Percentiles rank a stretch among this genome's conserved stretches.
Conservation (phyloP, 2,888 invertebrate species). For the Frankliniella intonsa region DNA sequence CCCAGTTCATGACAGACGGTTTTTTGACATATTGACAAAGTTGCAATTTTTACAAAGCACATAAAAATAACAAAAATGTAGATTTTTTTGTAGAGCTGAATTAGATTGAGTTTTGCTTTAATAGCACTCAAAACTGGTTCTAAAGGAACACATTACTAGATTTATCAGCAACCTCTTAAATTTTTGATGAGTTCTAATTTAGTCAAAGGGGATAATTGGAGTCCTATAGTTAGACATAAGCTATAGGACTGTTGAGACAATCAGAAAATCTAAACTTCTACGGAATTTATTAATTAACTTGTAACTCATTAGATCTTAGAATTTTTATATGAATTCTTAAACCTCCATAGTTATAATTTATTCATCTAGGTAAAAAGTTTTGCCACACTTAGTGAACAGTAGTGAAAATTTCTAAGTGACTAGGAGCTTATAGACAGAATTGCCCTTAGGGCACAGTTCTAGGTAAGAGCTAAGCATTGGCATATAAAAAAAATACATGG, state of each 20-base stretch:
- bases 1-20: too few relatives aligned
- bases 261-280: too few relatives aligned
- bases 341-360: background rate
- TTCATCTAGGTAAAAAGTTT: background rate
- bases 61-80: background rate
- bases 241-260: too few relatives aligned
- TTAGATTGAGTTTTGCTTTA: background rate
- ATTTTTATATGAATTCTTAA: too few relatives aligned
- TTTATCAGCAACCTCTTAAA: too few relatives aligned
- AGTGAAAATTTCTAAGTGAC: background rate
- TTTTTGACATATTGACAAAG: too few relatives aligned
- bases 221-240: too few relatives aligned
- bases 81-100: background rate
- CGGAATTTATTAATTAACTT: too few relatives aligned
- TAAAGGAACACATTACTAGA: background rate
- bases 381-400: background rate
- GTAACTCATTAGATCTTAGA: background rate
- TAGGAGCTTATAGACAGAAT: background rate
- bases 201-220: too few relatives aligned
- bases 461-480: conserved; percentile 1
- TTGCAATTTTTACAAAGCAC: background rate
- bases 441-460: background rate
- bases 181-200: too few relatives aligned
- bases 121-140: background rate
- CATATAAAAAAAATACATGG: background rate